Conservation (phyloP, 2,113 vertebrate species). For the Megaceryle torquata region DNA sequence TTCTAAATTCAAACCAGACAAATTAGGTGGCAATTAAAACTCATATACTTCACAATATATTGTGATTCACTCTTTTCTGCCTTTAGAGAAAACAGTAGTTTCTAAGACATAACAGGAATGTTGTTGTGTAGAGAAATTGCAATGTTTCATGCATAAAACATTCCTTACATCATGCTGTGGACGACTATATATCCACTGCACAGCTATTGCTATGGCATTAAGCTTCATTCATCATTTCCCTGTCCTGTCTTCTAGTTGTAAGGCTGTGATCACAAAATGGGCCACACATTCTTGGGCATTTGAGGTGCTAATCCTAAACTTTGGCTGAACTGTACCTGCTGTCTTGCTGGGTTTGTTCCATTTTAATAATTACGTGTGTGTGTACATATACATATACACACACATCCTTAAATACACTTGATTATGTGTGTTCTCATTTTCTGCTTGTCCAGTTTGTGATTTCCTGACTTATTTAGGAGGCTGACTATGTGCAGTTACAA, state of each 20-base stretch:
- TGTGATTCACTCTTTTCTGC: background rate
- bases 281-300: background rate
- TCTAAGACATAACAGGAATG: background rate
- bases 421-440: background rate
- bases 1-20: constrained; percentile 13
- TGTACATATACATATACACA: background rate
- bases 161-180: background rate
- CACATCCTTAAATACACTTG: background rate
- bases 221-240: background rate
- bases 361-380: background rate
- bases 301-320: background rate
- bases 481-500: background rate
- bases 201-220: background rate
- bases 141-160: background rate
- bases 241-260: background rate
- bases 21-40: constrained; percentile 25
- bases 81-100: background rate
- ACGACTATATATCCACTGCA: background rate
- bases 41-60: background rate
- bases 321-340: background rate
- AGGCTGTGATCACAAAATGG: background rate
- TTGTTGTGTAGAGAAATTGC: background rate
- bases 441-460: background rate
- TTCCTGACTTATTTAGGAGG: background rate
- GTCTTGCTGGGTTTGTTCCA: background rate